A percentile compares a stretch with the other conserved stretches of the same genome.
phyloP scores from a whole-genome alignment of 2,113 vertebrate species.

The Archilochus colubris region DNA sequence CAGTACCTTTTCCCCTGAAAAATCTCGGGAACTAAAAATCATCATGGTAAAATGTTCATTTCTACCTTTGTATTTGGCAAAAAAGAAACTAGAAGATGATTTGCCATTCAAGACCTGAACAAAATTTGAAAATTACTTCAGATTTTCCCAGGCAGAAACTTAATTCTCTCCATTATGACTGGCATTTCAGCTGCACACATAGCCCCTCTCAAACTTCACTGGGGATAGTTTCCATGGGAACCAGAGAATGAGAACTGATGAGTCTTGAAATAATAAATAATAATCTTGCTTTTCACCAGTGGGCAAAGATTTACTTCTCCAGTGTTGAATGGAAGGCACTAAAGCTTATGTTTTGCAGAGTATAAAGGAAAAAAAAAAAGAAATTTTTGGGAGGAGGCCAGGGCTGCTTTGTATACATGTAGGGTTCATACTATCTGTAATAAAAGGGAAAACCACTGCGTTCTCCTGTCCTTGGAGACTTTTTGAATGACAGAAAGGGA shows the following conservation, averaged over 20 bases:
- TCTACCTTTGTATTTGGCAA: background rate
- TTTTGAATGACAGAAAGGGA: background rate
- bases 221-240: conserved; percentile 75
- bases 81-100: conserved; percentile 23
- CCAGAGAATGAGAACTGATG: conserved; percentile 66
- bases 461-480: background rate
- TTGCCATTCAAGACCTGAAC: background rate
- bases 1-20: background rate
- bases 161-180: conserved; percentile 47
- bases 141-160: conserved; percentile 40
- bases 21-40: background rate
- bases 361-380: background rate
- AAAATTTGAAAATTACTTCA: conserved; percentile 49
- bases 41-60: background rate
- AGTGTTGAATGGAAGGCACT: conserved; percentile 34
- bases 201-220: conserved; percentile 64
- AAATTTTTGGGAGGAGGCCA: background rate
- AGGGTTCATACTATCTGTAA: background rate
- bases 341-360: conserved; percentile 23
- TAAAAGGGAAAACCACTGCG: background rate
- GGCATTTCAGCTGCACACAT: conserved; percentile 45
- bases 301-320: conserved; percentile 59
- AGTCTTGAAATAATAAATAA: conserved; percentile 70
- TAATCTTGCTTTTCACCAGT: conserved; percentile 60
- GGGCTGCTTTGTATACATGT: background rate